phyloP scores from a whole-genome alignment of 23 tunicate genomes.

The Ascidia mentula region DNA sequence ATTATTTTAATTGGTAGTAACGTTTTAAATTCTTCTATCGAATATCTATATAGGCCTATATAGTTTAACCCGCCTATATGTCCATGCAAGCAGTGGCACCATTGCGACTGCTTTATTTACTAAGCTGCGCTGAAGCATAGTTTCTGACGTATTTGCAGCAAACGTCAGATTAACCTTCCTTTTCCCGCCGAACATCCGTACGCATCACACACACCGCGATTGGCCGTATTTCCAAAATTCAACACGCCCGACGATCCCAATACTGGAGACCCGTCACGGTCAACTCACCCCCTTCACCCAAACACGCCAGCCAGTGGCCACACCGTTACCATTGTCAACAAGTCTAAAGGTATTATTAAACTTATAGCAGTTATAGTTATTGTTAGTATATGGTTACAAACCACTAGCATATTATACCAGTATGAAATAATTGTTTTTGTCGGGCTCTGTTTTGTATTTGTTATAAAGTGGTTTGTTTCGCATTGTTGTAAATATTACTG shows the following conservation, averaged over 20 bases:
- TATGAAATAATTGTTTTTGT: neutral
- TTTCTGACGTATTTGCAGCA: too few relatives aligned
- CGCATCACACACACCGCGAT: slow-evolving; percentile 68
- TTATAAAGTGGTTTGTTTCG: too few relatives aligned
- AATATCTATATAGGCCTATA: too few relatives aligned
- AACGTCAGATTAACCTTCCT: slow-evolving; percentile 66
- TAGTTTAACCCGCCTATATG: too few relatives aligned
- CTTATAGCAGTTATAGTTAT: too few relatives aligned
- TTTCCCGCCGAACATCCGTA: slow-evolving; percentile 93
- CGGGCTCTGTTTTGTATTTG: too few relatives aligned
- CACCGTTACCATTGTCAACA: slow-evolving; percentile 35
- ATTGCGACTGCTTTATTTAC: too few relatives aligned
- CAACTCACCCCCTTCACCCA: slow-evolving; percentile 49
- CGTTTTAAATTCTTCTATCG: too few relatives aligned
- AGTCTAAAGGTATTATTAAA: slow-evolving; percentile 83
- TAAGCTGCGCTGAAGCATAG: too few relatives aligned
- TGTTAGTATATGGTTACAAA: neutral
- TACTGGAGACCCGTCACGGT: slow-evolving; percentile 67
- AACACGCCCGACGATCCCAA: slow-evolving; percentile 78
- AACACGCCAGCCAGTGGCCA: slow-evolving; percentile 60
- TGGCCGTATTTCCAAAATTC: slow-evolving; percentile 74
- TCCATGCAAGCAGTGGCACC: too few relatives aligned
- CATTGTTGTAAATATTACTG: too few relatives aligned
- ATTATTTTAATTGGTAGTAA: too few relatives aligned
- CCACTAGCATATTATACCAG: neutral